phyloP scores from a whole-genome alignment of 1,140 invertebrate species.

The Leptopilina boulardi region DNA sequence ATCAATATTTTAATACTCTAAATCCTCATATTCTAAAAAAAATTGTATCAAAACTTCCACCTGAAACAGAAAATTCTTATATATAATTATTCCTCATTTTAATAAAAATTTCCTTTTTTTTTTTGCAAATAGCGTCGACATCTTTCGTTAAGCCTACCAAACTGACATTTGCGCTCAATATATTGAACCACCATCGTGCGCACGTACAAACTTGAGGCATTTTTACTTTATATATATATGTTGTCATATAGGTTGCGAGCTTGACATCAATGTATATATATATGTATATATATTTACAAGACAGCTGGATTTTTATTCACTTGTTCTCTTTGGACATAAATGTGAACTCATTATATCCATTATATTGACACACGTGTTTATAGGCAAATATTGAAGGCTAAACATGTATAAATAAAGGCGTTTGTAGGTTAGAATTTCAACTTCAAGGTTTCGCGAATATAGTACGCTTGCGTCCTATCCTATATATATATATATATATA shows the following conservation, averaged over 20 bases:
- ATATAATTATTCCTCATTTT: background rate
- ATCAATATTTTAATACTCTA: no score
- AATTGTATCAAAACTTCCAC: no score
- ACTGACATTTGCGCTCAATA: slow-evolving; percentile 38
- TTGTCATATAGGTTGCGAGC: background rate
- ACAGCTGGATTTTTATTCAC: slow-evolving; percentile 3
- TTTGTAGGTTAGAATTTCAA: background rate
- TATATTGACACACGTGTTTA: background rate
- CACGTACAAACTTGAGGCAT: slow-evolving; percentile 10
- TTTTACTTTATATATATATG: background rate
- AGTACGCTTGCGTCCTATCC: slow-evolving; percentile 22
- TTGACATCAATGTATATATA: slow-evolving; percentile 4
- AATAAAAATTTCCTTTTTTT: slow-evolving; percentile 21
- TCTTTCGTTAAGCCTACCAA: slow-evolving; percentile 60
- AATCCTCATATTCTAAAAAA: no score
- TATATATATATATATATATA: no score
- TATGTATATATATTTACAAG: no score
- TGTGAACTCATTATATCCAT: background rate
- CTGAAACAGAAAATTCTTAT: no score
- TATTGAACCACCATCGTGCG: slow-evolving; percentile 24
- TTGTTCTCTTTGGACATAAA: background rate
- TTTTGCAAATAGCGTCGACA: slow-evolving; percentile 61
- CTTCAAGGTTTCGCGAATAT: background rate
- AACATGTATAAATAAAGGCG: background rate
- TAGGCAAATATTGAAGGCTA: background rate